A percentile compares a stretch with the other conserved stretches of the same genome.
These are phyloP conservation scores for Percopsis omiscomaycus DNA, from an alignment of 2,797 vertebrate species.

Conservation along the genomic window DNA sequence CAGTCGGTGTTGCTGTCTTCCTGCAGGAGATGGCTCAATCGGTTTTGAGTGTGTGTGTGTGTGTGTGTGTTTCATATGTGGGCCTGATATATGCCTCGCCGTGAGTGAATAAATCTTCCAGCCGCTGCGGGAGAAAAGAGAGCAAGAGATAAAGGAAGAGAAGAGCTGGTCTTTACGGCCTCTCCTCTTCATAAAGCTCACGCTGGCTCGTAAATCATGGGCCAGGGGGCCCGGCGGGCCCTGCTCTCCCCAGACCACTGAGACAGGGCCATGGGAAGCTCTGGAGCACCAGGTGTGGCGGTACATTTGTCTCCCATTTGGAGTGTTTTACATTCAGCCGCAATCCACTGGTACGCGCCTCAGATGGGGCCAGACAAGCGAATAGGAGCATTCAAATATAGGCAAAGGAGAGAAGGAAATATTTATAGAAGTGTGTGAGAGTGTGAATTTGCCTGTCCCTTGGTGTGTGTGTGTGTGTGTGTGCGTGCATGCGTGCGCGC, in stretches of 20 bases:
- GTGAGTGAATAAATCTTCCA: conserved; percentile 60
- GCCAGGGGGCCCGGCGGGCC: conserved; percentile 44
- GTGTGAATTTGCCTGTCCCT: conserved; percentile 4
- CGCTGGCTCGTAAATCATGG: conserved; percentile 67
- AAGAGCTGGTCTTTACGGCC: conserved; percentile 67
- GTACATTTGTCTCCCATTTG: conserved; percentile 57
- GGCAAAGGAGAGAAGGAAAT: conserved; percentile 22
- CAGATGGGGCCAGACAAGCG: conserved; percentile 30
- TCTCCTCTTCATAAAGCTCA: conserved; percentile 66
- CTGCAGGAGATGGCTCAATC: not conserved
- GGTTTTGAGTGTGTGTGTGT: not conserved
- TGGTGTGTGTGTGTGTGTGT: conserved; percentile 20
- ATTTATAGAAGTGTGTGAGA: conserved; percentile 28
- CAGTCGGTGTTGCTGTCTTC: too few species aligned
- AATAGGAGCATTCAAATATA: conserved; percentile 4
- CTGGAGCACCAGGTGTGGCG: conserved; percentile 58
- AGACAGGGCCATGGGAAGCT: conserved; percentile 57
- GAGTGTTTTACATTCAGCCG: conserved; percentile 74
- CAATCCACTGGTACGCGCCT: conserved; percentile 65
- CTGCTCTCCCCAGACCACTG: conserved; percentile 60
- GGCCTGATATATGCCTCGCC: conserved; percentile 57
- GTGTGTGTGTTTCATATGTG: conserved; percentile 25
- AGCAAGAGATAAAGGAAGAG: conserved; percentile 60
- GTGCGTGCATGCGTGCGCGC: conserved; percentile 5
- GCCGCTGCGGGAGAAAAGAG: conserved; percentile 50